Evolutionary conservation across 1,140 invertebrate species (phyloP), one percentile per base, ranked within the genome.

Genomic region (Lysiphlebus fabarum): DNA sequence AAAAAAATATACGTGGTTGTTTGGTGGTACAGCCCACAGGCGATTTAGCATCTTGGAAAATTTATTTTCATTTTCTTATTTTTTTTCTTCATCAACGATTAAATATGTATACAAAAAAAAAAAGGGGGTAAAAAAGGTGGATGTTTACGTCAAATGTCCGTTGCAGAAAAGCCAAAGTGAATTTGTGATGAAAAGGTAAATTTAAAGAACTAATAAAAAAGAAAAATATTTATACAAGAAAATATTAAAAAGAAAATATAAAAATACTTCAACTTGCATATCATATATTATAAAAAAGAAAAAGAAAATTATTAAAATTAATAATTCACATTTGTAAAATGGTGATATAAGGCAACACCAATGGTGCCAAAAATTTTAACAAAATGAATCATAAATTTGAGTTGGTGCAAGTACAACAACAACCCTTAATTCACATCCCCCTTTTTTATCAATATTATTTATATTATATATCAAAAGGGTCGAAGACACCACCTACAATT

Each of bases 361-460:
- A 66, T 67, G 70, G 68, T 63, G 65, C 63, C 71, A 70, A 71
- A 69, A 70, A 68, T 77, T 77, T 71, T 67, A 65, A 58, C 71
- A 66, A 74, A 76, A 76, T 76, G 75, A 77, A 77, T 77, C 73
- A 70, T 76, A 77, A 77, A 77, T 76, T 76, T 72, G 70, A 72
- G 66, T 66, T 65, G 69, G 63, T 75, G 72, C 72, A 68, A 33
- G 47, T 6, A 33, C 38, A 40, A 11, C 38, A 49, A 17, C 65
- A 66, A 63, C 67, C 69, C 59, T 66, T 66, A 62, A 56, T 53
- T 47, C 71, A 65, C 72, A 74, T 71, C 69, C 66, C 68, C 63
- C 33, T 42, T 43, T 40, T 49, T 49, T 12, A 10, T 26, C 44
- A 50, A 36, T 44, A 34, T 41, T 42, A 48, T 49, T 11, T 58